Evolutionary conservation across 2,113 vertebrate genomes (phyloP).

Genomic region (Nematolebias whitei): DNA sequence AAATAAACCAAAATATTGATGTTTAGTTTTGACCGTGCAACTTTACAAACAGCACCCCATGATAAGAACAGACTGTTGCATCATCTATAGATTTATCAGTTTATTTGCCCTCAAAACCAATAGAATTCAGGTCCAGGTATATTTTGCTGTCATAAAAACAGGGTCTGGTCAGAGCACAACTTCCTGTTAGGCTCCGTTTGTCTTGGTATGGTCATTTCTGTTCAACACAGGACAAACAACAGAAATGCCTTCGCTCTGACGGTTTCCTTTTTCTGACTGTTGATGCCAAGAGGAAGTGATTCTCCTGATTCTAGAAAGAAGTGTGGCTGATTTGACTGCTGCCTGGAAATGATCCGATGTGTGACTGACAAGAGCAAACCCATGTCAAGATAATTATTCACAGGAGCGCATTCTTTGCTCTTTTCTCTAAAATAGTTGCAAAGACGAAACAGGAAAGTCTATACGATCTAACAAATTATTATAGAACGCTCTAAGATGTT

Average conservation of each 20-base stretch:
- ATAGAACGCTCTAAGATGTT: too few species aligned
- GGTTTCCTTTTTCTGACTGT: constrained; percentile 31
- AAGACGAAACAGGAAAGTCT: too few species aligned
- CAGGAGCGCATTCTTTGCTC: background rate
- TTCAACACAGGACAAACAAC: constrained; percentile 25
- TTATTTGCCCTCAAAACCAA: background rate
- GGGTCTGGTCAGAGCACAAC: background rate
- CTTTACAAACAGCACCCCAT: too few species aligned
- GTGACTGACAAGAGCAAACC: background rate
- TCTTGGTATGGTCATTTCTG: background rate
- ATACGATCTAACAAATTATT: too few species aligned
- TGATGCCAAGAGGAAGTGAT: background rate
- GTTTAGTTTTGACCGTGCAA: too few species aligned
- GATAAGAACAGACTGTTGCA: too few species aligned
- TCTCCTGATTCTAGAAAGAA: constrained; percentile 24
- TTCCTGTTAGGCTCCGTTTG: constrained; percentile 10
- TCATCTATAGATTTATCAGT: too few species aligned
- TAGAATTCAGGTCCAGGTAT: background rate
- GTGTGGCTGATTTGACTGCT: background rate
- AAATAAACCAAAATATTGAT: too few species aligned
- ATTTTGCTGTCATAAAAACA: constrained; percentile 18
- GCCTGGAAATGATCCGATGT: background rate
- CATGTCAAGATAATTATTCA: background rate
- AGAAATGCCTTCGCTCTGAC: constrained; percentile 33
- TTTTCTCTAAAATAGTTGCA: too few species aligned